Percentiles rank a stretch among this genome's conserved stretches.
Evolutionary conservation across 2,888 invertebrate genomes (phyloP).

Genomic region (Orthosia gothica): DNA sequence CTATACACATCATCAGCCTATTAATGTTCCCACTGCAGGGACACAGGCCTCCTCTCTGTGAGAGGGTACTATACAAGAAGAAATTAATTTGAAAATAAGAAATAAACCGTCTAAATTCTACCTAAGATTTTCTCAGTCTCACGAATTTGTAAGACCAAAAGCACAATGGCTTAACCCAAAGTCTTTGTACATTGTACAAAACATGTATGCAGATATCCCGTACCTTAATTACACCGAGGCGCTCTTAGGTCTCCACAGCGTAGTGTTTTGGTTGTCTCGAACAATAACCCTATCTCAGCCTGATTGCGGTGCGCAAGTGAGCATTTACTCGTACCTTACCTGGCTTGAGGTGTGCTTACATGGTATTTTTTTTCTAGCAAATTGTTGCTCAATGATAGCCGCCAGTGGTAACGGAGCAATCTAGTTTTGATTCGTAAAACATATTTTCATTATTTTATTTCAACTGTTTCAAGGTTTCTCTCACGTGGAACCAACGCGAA

Average conservation of each 20-base stretch:
- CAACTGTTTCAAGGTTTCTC: not conserved
- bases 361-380: too few relatives aligned
- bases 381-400: too few relatives aligned
- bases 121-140: conserved; percentile 1
- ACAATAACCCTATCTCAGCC: conserved; percentile 66
- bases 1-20: too few relatives aligned
- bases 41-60: too few relatives aligned
- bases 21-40: too few relatives aligned
- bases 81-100: not conserved
- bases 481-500: too few relatives aligned
- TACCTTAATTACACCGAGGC: conserved; percentile 50
- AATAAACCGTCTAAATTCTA: not conserved
- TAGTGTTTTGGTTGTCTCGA: conserved; percentile 51
- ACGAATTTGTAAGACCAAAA: conserved; percentile 21
- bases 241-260: conserved; percentile 40
- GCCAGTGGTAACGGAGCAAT: too few relatives aligned
- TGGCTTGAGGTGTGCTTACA: conserved; percentile 7
- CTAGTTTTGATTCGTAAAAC: too few relatives aligned
- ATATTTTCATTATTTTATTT: too few relatives aligned
- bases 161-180: conserved; percentile 6
- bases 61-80: not conserved
- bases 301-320: conserved; percentile 64
- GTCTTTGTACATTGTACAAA: conserved; percentile 37
- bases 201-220: conserved; percentile 36
- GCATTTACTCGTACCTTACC: conserved; percentile 57